Conservation (phyloP, 2,888 invertebrate species). For the Dorcus parallelipipedus region DNA sequence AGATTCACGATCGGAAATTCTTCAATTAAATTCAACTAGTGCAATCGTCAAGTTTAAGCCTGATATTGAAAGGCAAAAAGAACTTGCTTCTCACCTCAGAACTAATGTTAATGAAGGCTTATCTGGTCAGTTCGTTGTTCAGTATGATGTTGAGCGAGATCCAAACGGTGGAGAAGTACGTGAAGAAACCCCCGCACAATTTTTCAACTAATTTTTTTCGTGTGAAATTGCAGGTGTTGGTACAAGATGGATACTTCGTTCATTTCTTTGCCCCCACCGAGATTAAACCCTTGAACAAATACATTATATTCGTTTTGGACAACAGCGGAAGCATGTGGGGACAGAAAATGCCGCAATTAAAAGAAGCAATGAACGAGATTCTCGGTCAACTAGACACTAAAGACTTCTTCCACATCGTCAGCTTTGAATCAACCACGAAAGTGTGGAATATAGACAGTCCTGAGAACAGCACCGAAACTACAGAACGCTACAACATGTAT, state of each 20-base stretch:
- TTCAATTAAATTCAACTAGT: conserved; percentile 31
- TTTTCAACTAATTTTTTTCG: not conserved
- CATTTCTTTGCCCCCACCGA: conserved; percentile 69
- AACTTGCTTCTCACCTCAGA: conserved; percentile 47
- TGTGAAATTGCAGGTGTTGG: conserved; percentile 50
- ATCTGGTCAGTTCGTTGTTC: conserved; percentile 64
- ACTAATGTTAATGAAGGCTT: conserved; percentile 50
- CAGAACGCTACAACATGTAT: not conserved
- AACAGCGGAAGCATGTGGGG: conserved; percentile 74
- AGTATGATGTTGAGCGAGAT: conserved; percentile 65
- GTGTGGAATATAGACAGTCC: conserved; percentile 51
- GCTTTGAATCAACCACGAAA: conserved; percentile 57
- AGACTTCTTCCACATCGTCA: conserved; percentile 67
- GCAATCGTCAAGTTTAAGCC: conserved; percentile 56
- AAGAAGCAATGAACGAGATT: conserved; percentile 66
- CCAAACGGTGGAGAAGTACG: conserved; percentile 57
- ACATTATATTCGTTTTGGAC: conserved; percentile 73
- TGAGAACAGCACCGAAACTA: not conserved
- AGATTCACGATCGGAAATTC: conserved; percentile 38
- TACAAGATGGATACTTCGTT: conserved; percentile 70
- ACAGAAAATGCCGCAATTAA: conserved; percentile 62
- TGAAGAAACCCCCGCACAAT: no score
- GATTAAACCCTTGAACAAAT: conserved; percentile 59
- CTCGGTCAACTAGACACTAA: conserved; percentile 59
- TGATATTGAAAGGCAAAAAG: conserved; percentile 57